Conservation (phyloP, 2,113 vertebrate species). For the Miniopterus natalensis region DNA sequence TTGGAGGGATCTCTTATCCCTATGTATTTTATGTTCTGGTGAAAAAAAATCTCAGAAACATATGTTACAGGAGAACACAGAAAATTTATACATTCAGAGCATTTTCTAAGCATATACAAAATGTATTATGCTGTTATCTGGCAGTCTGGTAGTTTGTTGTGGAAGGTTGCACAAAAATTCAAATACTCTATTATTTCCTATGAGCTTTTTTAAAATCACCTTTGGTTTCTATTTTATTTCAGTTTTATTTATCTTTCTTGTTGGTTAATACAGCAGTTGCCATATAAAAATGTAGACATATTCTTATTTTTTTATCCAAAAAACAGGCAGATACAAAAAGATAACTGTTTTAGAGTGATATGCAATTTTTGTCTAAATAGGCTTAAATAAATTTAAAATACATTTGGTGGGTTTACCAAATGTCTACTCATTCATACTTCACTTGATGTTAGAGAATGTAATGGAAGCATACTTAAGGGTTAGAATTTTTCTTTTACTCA, state of each 20-base stretch:
- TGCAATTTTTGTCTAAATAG: background rate
- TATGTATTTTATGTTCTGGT: conserved; percentile 46
- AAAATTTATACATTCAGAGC: conserved; percentile 37
- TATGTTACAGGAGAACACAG: background rate
- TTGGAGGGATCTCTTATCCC: background rate
- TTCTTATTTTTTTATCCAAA: background rate
- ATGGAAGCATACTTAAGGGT: background rate
- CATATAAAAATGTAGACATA: background rate
- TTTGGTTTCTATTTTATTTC: conserved; percentile 24
- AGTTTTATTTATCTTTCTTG: background rate
- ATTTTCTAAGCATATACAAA: conserved; percentile 2
- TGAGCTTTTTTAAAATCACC: background rate
- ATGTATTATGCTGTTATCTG: conserved; percentile 13
- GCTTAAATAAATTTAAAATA: conserved; percentile 18
- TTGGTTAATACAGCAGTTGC: background rate
- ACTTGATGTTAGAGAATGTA: background rate
- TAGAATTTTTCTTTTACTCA: background rate
- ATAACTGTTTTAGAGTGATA: background rate
- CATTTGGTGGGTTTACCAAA: background rate
- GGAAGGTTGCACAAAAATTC: background rate
- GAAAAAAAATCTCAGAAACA: conserved; percentile 66
- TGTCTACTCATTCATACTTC: background rate
- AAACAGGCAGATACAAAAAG: background rate
- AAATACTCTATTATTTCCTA: conserved; percentile 1
- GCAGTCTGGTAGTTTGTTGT: background rate